Evolutionary conservation across 2,888 invertebrate species (phyloP), one percentile per base, ranked within the genome.

Genomic region (Sesamia inferens): DNA sequence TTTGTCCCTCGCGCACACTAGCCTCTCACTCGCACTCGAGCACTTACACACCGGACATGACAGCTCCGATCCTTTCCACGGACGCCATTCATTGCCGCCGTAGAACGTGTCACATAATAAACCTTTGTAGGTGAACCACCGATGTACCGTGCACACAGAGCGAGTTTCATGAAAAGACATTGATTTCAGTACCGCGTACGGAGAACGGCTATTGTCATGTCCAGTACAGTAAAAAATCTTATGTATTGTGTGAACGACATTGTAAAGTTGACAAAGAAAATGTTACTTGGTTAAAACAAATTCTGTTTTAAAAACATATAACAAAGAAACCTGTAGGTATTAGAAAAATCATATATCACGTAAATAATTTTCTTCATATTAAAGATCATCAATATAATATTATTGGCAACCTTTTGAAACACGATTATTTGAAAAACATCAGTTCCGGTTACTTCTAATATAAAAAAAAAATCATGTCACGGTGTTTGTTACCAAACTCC

Each of bases 21-120:
- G 19, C 39, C 44, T 47, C 75, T 64, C 59, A 78, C 83, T 81
- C 90, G 24, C 83, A 90, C 91, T 44, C 62, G 57, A 73, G 58
- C 68, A 48, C 71, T 42, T 51, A 74, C 66, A 78, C 78, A 77
- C 85, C 84, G 85, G 86, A 87, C 84, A 77, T 83, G 84, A 87
- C 85, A 86, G 74, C 85, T 79, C 88, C 85, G 89, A 82, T 87
- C 79, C 86, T 86, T 86, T 84, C 86, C 84, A 86, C 80, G 79
- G 78, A 79, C 85, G 82, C 86, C 90, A 92, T 92, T 91, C 92
- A 92, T 85, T 84, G 91, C 83, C 68, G 83, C 85, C 80, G 81
- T 82, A 76, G 81, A 83, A 86, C 80, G 78, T 83, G 86, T 82
- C 84, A 85, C 83, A 88, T 81, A 88, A 89, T 87, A 81, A 81